phyloP scores from a whole-genome alignment of 2,888 invertebrate species.

The Plebejus melissa region DNA sequence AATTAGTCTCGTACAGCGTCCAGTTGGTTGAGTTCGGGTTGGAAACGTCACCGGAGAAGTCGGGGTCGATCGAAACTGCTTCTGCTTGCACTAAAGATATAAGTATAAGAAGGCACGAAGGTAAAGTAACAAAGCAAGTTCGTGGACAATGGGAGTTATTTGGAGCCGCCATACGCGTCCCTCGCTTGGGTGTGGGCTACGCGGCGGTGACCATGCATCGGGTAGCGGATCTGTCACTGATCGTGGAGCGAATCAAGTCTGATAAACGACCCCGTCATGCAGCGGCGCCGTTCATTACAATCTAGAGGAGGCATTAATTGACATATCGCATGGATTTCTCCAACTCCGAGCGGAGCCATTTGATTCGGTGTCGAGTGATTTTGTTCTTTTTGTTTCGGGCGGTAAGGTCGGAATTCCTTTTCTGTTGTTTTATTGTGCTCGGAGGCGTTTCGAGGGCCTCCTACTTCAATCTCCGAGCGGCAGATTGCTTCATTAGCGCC shows the following conservation, averaged over 20 bases:
- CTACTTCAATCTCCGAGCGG: constrained; percentile 72
- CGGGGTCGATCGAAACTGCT: constrained; percentile 54
- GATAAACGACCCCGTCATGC: constrained; percentile 62
- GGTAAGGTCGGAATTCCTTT: constrained; percentile 51
- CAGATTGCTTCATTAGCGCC: constrained; percentile 74
- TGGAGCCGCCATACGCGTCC: constrained; percentile 77
- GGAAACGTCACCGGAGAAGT: constrained; percentile 48
- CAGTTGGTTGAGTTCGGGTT: constrained; percentile 60
- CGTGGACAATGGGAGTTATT: constrained; percentile 67
- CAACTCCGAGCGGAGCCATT: constrained; percentile 47
- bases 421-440: constrained; percentile 66
- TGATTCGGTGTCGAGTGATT: constrained; percentile 47
- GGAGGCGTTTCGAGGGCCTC: constrained; percentile 57
- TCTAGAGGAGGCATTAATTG: constrained; percentile 62
- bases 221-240: constrained; percentile 39
- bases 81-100: constrained; percentile 58
- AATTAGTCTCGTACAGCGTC: constrained; percentile 58
- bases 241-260: constrained; percentile 58
- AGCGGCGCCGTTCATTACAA: constrained; percentile 60
- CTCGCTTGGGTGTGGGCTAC: constrained; percentile 62
- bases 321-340: constrained; percentile 65
- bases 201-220: constrained; percentile 71
- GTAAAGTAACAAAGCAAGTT: constrained; percentile 77
- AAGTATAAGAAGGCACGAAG: constrained; percentile 75
- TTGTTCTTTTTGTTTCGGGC: constrained; percentile 44